These are phyloP conservation scores for Hoplostethus atlanticus DNA, from an alignment of 2,797 vertebrate species.

Conservation along the genomic window DNA sequence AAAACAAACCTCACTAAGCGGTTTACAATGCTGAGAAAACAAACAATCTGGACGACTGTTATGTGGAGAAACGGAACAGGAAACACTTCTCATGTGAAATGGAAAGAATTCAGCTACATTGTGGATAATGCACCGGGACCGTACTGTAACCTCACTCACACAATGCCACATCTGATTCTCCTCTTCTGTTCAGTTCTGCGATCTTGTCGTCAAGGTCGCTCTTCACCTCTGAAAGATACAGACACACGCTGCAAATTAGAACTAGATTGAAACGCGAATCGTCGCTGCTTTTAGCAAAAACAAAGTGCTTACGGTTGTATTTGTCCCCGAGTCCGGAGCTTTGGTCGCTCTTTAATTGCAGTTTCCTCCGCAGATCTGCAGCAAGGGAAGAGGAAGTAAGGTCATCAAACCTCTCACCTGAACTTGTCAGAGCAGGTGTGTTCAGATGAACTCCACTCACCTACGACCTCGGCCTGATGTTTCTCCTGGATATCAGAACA, in stretches of 20 bases:
- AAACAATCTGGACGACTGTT: too few species aligned
- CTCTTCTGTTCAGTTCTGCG: slow-evolving; percentile 32
- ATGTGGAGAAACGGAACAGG: not conserved
- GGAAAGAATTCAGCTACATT: not conserved
- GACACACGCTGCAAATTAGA: not conserved
- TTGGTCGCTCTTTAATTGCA: not conserved
- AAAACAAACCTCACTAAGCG: slow-evolving; percentile 2
- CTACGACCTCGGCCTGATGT: slow-evolving; percentile 42
- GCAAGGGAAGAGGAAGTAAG: not conserved
- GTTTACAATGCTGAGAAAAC: too few species aligned
- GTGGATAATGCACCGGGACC: too few species aligned
- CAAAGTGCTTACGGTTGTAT: slow-evolving; percentile 32
- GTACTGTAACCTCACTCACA: slow-evolving; percentile 41
- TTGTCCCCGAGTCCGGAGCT: slow-evolving; percentile 25
- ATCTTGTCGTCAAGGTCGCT: slow-evolving; percentile 52
- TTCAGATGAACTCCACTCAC: slow-evolving; percentile 28
- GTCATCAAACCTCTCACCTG: not conserved
- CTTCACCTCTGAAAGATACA: slow-evolving; percentile 46
- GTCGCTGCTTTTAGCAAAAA: not conserved
- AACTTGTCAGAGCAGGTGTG: not conserved
- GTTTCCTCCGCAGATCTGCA: slow-evolving; percentile 53
- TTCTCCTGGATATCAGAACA: not conserved
- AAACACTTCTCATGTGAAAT: not conserved
- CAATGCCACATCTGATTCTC: slow-evolving; percentile 21
- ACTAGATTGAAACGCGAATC: not conserved